These are phyloP conservation scores for Psilopsiagon aurifrons DNA, from an alignment of 2,113 vertebrate species.

Conservation along the genomic window DNA sequence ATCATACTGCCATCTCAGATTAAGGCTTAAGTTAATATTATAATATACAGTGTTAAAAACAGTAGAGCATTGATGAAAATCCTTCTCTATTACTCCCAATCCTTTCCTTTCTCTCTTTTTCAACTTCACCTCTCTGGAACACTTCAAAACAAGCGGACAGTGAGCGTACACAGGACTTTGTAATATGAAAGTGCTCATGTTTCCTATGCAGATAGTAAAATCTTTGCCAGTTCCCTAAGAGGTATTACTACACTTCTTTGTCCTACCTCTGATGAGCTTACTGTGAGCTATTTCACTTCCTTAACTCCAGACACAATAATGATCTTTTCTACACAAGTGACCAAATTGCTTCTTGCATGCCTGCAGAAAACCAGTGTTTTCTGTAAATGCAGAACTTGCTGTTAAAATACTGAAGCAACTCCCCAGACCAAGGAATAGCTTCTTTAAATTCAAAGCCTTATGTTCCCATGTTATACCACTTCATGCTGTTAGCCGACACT, in stretches of 20 bases:
- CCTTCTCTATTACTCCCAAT: neutral
- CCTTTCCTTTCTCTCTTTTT: neutral
- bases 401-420: neutral
- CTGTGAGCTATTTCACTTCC: neutral
- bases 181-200: neutral
- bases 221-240: neutral
- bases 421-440: neutral
- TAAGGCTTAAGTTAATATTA: neutral
- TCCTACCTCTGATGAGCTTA: neutral
- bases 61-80: neutral
- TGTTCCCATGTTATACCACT: neutral
- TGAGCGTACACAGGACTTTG: neutral
- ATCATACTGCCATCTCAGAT: too few species aligned
- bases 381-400: neutral
- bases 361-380: neutral
- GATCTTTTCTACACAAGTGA: neutral
- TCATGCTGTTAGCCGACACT: neutral
- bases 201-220: neutral
- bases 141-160: neutral
- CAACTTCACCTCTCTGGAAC: neutral
- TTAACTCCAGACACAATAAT: neutral
- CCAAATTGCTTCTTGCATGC: neutral
- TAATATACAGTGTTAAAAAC: neutral
- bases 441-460: neutral
- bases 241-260: neutral